Evolutionary conservation across 2,888 invertebrate genomes (phyloP), one percentile per base, ranked within the genome.

Genomic region (Brachynemurus nebulosus): DNA sequence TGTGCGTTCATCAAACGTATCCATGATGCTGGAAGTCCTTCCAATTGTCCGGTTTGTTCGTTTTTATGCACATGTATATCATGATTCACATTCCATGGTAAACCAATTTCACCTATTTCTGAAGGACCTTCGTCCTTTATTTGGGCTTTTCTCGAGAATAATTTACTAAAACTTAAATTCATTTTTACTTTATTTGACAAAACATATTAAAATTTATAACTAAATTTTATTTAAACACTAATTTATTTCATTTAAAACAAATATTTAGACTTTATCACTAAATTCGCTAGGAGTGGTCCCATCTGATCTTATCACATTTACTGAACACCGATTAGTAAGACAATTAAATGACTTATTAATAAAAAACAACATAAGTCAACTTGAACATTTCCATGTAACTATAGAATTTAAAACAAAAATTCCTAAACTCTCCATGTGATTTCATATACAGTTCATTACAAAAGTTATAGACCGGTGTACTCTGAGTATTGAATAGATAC

Each of bases 1-100:
- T 89, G 85, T 12, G 81, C 76, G 56, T 86, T 79, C 52, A 93
- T 71, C 42, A 88, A 70, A 40, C 80, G 69, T 45, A 80, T 66
- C 91, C 91, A 91, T 20, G 86, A 75, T 23, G 77, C 72, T 0
- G 93, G 93, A 36, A 95, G 67, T 1, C 93, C 93, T 55, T 85
- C 85, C 53, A 93, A 67, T 61, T 80, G 76, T 1, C 92, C 91
- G 1, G 89, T 86, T 53, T 77, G 71, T 7, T 76, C 74, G 62
- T 92, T 86, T 56, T 81, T 83, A 52, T 80, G 84, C 18, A 93
- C 91, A 63, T 92, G 91, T 56, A 91, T 80, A 55, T 86, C 76
- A 55, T 86, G 85, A 50, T 80, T 78, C 14, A 92, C 86, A 58
- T 86, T 81, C 8, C 86, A 90, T 2, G 92, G 92, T 53, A 76